Conservation (phyloP, 2,113 vertebrate genomes). For the Aramus guarauna region DNA sequence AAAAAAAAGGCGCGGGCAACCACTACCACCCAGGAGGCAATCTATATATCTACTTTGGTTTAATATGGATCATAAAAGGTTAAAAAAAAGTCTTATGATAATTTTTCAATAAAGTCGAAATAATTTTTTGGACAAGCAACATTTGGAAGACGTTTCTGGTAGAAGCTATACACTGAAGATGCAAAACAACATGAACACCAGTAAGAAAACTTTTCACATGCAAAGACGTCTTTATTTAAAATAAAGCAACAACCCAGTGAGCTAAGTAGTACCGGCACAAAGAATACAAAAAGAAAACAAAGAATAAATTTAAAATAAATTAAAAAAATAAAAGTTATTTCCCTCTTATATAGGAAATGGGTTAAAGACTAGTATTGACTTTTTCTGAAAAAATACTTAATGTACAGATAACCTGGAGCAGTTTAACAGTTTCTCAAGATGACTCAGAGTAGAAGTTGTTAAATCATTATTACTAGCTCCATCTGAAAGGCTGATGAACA, state of each 20-base stretch:
- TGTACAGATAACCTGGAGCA: background rate
- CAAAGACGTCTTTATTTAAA: background rate
- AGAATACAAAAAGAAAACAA: background rate
- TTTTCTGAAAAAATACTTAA: background rate
- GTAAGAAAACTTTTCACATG: background rate
- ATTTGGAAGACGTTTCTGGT: background rate
- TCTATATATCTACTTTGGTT: background rate
- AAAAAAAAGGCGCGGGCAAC: fast-evolving
- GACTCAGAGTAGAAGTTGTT: background rate
- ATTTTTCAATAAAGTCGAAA: background rate
- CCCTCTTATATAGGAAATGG: fast-evolving
- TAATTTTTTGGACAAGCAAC: background rate
- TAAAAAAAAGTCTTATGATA: background rate
- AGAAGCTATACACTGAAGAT: background rate
- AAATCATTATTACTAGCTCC: background rate
- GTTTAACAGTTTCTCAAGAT: background rate
- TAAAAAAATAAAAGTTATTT: background rate
- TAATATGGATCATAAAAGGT: background rate
- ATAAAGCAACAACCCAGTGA: background rate
- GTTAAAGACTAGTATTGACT: background rate
- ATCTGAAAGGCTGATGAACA: background rate
- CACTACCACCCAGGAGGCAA: background rate
- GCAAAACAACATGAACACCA: background rate
- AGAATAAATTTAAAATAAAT: too few relatives aligned
- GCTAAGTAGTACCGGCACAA: background rate